Evolutionary conservation across 2,888 invertebrate species (phyloP), one percentile per base, ranked within the genome.

Genomic region (Diloba caeruleocephala): DNA sequence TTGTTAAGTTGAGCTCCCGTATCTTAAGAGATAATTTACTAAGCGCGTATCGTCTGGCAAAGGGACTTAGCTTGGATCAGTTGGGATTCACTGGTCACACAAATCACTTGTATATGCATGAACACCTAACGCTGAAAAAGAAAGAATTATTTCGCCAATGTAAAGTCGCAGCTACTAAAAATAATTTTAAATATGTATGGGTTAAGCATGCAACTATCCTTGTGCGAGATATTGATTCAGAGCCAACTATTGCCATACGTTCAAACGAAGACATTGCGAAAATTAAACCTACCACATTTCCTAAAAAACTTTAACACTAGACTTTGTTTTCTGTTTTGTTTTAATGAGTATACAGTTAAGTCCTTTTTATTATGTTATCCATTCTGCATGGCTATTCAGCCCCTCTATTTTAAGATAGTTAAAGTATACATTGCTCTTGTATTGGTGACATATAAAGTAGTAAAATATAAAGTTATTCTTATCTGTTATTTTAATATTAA

Each of bases 51-150:
- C 14, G 32, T 2, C 9, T 32, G 32, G n/a, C n/a, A n/a, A n/a
- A n/a, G n/a, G n/a, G 31, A 7, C 31, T 31, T 13, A 14, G 14
- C 10, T 8, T 14, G 1, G 31, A 31, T 5, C 31, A 14, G 2
- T 1, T 31, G 7, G 14, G 31, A 2, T 2, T 31, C 2, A 7
- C 31, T 5, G 31, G 31, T 14, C n/a, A n/a, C n/a, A n/a, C n/a
- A n/a, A n/a, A n/a, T n/a, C n/a, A n/a, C n/a, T n/a, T 31, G 7
- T 31, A 31, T 31, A 31, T 31, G 31, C 13, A 31, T 7, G 31
- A 31, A 7, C 31, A 31, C 13, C 14, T 31, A 7, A 31, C 31
- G 1, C 14, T 31, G 7, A 13, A 14, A 13, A 31, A 14, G 14
- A 31, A 14, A 13, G 14, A 31, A 6, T 31, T 31, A 13, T 31